A percentile compares a stretch with the other conserved stretches of the same genome.
Conservation (phyloP, 2,888 invertebrate genomes). For the Drosophila nigritarsus region DNA sequence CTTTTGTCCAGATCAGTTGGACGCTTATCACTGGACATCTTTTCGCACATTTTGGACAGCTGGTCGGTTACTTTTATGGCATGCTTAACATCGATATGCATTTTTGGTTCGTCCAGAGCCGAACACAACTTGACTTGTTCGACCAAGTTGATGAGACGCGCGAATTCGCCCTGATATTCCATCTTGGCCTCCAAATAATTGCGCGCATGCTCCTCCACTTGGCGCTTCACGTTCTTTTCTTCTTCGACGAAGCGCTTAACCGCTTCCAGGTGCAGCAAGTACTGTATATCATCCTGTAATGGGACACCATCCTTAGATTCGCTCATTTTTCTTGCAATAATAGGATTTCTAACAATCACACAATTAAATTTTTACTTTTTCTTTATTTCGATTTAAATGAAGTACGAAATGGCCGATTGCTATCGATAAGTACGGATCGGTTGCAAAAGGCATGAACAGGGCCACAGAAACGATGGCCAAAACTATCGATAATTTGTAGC, state of each 20-base stretch:
- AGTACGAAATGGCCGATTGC: not conserved
- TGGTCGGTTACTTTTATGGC: conserved; percentile 23
- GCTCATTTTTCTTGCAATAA: conserved; percentile 33
- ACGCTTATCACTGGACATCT: conserved; percentile 52
- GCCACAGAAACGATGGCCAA: not conserved
- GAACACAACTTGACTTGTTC: conserved; percentile 55
- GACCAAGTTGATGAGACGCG: conserved; percentile 53
- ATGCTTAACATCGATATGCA: conserved; percentile 25
- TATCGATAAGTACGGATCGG: conserved; percentile 21
- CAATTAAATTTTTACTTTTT: not conserved
- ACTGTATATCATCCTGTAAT: conserved; percentile 69
- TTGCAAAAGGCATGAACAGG: not conserved
- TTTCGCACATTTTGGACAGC: conserved; percentile 41
- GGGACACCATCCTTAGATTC: not conserved
- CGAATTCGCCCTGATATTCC: conserved; percentile 69
- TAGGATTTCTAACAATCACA: not conserved
- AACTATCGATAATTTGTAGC: conserved; percentile 2
- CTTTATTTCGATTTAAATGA: conserved; percentile 21
- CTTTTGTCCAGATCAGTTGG: conserved; percentile 54
- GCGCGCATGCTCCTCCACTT: conserved; percentile 75
- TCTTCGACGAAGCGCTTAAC: conserved; percentile 76
- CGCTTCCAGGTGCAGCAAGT: conserved; percentile 77
- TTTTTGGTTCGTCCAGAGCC: conserved; percentile 36
- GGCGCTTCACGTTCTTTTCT: conserved; percentile 61
- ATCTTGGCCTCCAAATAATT: conserved; percentile 64